Percentiles rank a stretch among this genome's conserved stretches.
phyloP scores from a whole-genome alignment of 1,140 invertebrate genomes.

The Leptinotarsa undecemlineata region DNA sequence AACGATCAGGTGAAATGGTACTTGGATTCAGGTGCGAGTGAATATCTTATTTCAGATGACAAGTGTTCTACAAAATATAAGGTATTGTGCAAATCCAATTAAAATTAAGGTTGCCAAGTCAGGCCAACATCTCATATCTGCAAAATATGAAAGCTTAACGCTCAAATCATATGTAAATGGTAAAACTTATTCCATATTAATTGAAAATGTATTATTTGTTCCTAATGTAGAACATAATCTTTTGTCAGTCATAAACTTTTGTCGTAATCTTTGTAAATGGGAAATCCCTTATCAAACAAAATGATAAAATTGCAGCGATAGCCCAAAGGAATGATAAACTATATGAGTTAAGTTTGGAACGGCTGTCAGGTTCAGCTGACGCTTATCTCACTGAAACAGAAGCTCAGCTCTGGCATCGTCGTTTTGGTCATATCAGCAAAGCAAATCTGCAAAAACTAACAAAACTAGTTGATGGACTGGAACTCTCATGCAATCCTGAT shows the following conservation, averaged over 20 bases:
- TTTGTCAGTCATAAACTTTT: too few species aligned
- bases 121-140: too few species aligned
- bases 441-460: background rate
- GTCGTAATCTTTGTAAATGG: background rate
- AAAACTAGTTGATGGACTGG: background rate
- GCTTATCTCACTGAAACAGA: background rate
- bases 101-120: too few species aligned
- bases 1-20: too few species aligned
- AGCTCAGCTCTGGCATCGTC: background rate
- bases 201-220: conserved; percentile 13
- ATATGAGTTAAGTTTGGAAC: background rate
- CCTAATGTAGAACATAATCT: too few species aligned
- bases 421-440: background rate
- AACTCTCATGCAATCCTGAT: background rate
- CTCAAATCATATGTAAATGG: too few species aligned
- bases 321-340: conserved; percentile 1
- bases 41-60: too few species aligned
- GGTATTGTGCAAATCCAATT: too few species aligned
- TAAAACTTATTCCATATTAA: background rate
- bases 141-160: too few species aligned
- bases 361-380: background rate
- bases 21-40: too few species aligned
- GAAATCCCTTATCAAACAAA: background rate
- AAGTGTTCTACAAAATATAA: too few species aligned
- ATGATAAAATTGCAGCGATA: background rate